Base-by-base conservation (phyloP, 2,113 vertebrate genomes). In the Eretmochelys imbricata region DNA sequence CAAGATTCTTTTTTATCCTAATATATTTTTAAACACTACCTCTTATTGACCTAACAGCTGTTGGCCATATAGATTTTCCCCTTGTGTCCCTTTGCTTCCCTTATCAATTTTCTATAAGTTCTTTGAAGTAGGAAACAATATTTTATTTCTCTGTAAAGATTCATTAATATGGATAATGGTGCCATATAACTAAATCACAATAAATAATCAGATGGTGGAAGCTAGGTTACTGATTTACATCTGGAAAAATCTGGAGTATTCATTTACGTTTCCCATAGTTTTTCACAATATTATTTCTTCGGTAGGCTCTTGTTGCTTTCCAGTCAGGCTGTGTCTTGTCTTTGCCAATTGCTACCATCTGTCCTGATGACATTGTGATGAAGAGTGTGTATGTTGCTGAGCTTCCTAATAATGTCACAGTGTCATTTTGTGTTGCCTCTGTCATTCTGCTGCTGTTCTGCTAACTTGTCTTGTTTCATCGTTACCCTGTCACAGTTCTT, bases 261-360 rank as follows among this genome's bases (percentile, higher is more conserved):
- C 69, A 93, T 82, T 80, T 93, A 75, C 94, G 86, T 91, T 96
- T 96, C 93, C 80, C 84, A 84, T 94, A 93, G 94, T 92, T 96
- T 95, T 94, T 97, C 89, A 88, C 89, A 84, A 86, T 92, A 89
- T 91, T 95, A 93, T 96, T 96, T 95, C 94, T 97, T 96, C 95
- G 96, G 96, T 96, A 97, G 94, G 90, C 91, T 97, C 93, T 96
- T 95, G 94, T 6, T 95, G 92, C 94, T 96, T 95, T 96, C 90
- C 92, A 96, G 90, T 91, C 96, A 97, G 95, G 95, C 95, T 96
- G 93, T 94, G 91, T 81, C 92, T 97, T 91, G 89, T 92, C 95
- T 97, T 97, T 98, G 97, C 96, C 97, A 97, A 96, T 95, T 95
- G 96, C 95, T 96, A 92, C 96, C 96, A 97, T 97, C 96, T 98